A percentile compares a stretch with the other conserved stretches of the same genome.
phyloP scores from a whole-genome alignment of 2,113 vertebrate genomes.

The Castor canadensis region DNA sequence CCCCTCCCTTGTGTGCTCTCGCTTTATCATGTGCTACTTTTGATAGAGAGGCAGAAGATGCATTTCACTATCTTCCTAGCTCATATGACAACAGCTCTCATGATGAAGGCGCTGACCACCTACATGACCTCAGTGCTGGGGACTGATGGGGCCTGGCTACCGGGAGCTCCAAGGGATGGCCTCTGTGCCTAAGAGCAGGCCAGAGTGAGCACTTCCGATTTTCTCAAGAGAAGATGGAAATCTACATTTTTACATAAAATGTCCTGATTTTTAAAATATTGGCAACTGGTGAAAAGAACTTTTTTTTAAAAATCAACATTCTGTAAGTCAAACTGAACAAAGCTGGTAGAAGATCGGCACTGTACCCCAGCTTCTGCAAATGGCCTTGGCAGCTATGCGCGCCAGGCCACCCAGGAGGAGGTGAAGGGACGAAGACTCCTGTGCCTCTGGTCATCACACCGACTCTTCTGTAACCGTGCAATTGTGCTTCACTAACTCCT shows the following conservation, averaged over 20 bases:
- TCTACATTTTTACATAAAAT: background rate
- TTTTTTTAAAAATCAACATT: background rate
- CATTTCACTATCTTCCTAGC: background rate
- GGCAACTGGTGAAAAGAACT: conserved; percentile 18
- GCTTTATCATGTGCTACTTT: background rate
- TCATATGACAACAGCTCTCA: background rate
- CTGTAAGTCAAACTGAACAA: background rate
- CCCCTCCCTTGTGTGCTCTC: too few relatives aligned
- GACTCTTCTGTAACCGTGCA: background rate
- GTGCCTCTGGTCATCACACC: background rate
- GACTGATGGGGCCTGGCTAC: background rate
- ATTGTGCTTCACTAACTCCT: background rate
- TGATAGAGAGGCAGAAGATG: background rate
- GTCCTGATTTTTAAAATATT: conserved; percentile 24
- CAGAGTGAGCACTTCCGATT: background rate
- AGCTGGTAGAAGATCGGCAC: background rate
- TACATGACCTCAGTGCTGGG: background rate
- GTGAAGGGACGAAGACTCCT: too few relatives aligned
- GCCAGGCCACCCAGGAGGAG: background rate
- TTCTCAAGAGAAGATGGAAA: background rate
- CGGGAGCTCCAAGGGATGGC: too few relatives aligned
- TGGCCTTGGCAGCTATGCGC: background rate
- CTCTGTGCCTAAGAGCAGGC: accelerated
- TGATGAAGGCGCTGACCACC: background rate
- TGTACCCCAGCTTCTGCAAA: background rate